Evolutionary conservation across 2,888 invertebrate species (phyloP), one percentile per base, ranked within the genome.

Genomic region (Temnothorax ravouxi): DNA sequence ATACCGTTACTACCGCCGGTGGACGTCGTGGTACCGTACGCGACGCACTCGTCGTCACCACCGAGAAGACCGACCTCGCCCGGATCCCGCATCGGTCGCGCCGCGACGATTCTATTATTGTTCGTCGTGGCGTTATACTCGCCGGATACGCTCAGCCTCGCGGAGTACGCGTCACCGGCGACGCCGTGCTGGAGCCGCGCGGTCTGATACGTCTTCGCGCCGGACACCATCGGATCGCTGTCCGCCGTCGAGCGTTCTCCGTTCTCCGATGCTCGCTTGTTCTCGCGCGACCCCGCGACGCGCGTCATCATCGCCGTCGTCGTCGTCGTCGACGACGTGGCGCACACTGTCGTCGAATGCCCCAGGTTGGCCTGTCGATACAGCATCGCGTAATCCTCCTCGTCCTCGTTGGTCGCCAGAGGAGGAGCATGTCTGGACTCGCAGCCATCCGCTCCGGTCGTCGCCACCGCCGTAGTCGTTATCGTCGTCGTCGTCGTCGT

Each of bases 311-410:
- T 62, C 75, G 50, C 38, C 29, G 69, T 81, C 75, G 86, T 77
- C 59, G 85, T 76, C 11, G 83, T 54, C 52, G 86, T 84, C 41
- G 83, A 29, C 56, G 86, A 84, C 41, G 88, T 64, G 50, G 84
- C 72, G 59, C 75, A 66, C 21, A 52, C 50, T 9, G 82, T 86
- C 61, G 88, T 61, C 75, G 72, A 44, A n/a, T 86, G 85, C 18
- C 83, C 84, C 77, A 86, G 64, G 77, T 38, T 84, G 13, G 84
- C 72, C 69, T 85, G 87, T 21, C 88, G 69, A 34, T 90, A 90
- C 29, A 87, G 75, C 18, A 88, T 84, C 15, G 86, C 86, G 67
- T 91, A 91, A 21, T 90, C 91, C 29, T 91, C 90, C 3, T 92
- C 91, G 38, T 91, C 91, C 13, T 92, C 90, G 75, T 72, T 83